Conservation (phyloP, 2,888 invertebrate species). For the Aphodius sticticus region DNA sequence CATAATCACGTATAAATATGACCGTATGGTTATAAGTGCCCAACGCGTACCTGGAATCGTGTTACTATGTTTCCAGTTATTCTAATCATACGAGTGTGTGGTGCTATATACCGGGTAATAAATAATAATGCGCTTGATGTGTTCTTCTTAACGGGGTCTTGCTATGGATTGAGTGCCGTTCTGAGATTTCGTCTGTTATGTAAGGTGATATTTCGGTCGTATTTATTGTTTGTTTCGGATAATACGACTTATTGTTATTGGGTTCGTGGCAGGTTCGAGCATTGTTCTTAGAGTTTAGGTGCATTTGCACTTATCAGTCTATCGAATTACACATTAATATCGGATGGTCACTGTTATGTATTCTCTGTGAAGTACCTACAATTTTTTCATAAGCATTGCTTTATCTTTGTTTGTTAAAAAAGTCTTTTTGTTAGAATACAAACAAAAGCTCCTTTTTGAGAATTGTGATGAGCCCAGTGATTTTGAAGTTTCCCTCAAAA, state of each 20-base stretch:
- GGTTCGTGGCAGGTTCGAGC: no score
- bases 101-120: not conserved
- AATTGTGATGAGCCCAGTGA: no score
- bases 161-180: not conserved
- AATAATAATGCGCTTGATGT: not conserved
- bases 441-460: no score
- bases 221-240: not conserved
- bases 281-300: no score
- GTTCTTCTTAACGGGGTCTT: not conserved
- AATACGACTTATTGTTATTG: not conserved
- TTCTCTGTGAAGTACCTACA: no score
- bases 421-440: no score
- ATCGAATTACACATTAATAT: no score
- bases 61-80: constrained; percentile 4
- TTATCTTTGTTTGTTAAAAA: no score
- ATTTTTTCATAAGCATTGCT: no score
- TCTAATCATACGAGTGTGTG: not conserved
- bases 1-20: constrained; percentile 4
- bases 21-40: not conserved
- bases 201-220: not conserved
- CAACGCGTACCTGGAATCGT: not conserved
- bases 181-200: not conserved
- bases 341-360: no score
- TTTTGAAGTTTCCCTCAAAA: no score
- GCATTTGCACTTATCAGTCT: no score